phyloP scores from a whole-genome alignment of 2,888 invertebrate genomes.

The Aspidiotus rigidus region DNA sequence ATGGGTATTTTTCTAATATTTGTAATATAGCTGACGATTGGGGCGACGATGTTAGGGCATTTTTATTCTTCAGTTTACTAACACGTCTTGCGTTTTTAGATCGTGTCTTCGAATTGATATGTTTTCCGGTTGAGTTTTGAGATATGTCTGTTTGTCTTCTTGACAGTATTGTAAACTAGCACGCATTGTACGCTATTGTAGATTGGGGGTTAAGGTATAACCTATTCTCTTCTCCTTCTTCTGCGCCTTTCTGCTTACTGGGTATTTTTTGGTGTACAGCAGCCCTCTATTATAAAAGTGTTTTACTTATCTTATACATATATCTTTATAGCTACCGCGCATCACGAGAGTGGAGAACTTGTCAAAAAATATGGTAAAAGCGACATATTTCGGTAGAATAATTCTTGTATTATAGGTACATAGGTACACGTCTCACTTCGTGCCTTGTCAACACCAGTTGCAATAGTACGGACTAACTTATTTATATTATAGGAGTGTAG shows the following conservation, averaged over 20 bases:
- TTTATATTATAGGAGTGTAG: background rate
- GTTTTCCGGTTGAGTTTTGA: conserved; percentile 27
- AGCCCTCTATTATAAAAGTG: background rate
- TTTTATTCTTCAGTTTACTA: conserved; percentile 9
- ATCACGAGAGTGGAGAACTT: background rate
- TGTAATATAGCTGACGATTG: conserved; percentile 1
- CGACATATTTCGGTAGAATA: background rate
- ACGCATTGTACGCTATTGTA: conserved; percentile 23
- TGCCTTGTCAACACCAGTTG: background rate
- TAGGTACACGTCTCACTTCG: background rate
- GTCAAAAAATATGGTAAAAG: conserved; percentile 3
- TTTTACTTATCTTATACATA: conserved; percentile 1
- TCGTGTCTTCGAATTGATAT: conserved; percentile 30
- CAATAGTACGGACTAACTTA: conserved; percentile 1
- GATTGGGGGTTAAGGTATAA: background rate
- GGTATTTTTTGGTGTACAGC: conserved; percentile 2
- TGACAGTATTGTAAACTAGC: conserved; percentile 29
- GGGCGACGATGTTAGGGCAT: background rate
- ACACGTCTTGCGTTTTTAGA: conserved; percentile 23
- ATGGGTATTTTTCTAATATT: conserved; percentile 2
- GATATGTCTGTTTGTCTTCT: conserved; percentile 25
- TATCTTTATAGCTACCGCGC: background rate
- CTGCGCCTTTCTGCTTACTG: background rate
- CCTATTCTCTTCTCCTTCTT: conserved; percentile 9
- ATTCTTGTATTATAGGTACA: background rate